phyloP scores from a whole-genome alignment of 1,140 invertebrate species.

The Euglossa dilemma region DNA sequence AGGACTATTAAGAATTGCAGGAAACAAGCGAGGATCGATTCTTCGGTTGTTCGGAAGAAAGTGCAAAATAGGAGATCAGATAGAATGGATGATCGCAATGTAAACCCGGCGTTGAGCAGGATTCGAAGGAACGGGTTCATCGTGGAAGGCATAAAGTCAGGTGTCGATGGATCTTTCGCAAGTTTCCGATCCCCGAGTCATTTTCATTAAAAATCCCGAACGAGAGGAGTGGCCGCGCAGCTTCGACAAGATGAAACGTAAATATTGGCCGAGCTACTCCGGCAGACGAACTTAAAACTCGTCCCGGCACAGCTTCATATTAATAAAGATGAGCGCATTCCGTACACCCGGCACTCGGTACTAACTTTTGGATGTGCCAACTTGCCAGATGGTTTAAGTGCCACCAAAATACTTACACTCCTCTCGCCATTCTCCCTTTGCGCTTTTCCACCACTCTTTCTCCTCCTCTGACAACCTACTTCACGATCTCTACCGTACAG shows the following conservation, averaged over 20 bases:
- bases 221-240: slow-evolving; percentile 30
- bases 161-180: background rate
- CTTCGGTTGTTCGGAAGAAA: too few species aligned
- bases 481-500: too few species aligned
- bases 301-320: slow-evolving; percentile 50
- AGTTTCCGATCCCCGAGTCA: slow-evolving; percentile 30
- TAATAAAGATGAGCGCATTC: slow-evolving; percentile 75
- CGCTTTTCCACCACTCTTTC: slow-evolving; percentile 9
- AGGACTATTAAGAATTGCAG: too few species aligned
- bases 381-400: slow-evolving; percentile 43
- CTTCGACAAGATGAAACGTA: slow-evolving; percentile 73
- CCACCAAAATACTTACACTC: slow-evolving; percentile 26
- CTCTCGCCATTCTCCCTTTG: background rate
- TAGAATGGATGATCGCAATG: too few species aligned
- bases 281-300: slow-evolving; percentile 68
- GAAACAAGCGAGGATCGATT: too few species aligned
- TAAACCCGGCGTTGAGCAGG: too few species aligned
- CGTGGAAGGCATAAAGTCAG: background rate
- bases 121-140: background rate
- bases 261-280: slow-evolving; percentile 71
- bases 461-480: background rate
- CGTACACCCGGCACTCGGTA: slow-evolving; percentile 68
- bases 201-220: slow-evolving; percentile 61
- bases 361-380: slow-evolving; percentile 53
- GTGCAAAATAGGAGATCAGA: too few species aligned